Percentiles rank a stretch among this genome's conserved stretches.
phyloP scores from a whole-genome alignment of 2,113 vertebrate genomes.

The Morone saxatilis region DNA sequence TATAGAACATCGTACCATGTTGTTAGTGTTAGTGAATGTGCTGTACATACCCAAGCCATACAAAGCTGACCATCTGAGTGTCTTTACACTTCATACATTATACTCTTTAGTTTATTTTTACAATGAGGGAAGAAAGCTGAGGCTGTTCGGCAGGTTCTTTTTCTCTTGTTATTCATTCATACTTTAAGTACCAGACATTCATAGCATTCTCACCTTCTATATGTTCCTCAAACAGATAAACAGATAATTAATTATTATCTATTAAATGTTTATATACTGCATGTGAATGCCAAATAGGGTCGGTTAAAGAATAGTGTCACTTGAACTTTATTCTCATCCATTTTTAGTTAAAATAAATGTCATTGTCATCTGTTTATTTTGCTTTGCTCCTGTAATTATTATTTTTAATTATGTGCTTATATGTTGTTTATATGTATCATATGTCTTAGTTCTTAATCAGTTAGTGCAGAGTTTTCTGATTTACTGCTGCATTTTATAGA shows the following conservation, averaged over 20 bases:
- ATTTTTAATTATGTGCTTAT: background rate
- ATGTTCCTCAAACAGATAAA: background rate
- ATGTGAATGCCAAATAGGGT: background rate
- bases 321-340: background rate
- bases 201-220: background rate
- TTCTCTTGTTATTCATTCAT: background rate
- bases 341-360: background rate
- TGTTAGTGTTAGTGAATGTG: no score
- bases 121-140: background rate
- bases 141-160: background rate
- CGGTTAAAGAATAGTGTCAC: background rate
- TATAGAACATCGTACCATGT: no score
- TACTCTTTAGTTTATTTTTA: background rate
- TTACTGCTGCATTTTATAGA: conserved; percentile 74
- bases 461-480: background rate
- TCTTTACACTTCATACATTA: background rate
- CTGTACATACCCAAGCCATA: no score
- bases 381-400: background rate
- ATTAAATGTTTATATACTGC: background rate
- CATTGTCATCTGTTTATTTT: background rate
- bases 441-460: background rate
- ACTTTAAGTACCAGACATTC: background rate
- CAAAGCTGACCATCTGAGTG: background rate
- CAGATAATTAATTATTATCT: background rate
- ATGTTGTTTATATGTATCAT: background rate